Base-by-base conservation (phyloP, 2,888 invertebrate genomes). In the Cynaeus angustus region DNA sequence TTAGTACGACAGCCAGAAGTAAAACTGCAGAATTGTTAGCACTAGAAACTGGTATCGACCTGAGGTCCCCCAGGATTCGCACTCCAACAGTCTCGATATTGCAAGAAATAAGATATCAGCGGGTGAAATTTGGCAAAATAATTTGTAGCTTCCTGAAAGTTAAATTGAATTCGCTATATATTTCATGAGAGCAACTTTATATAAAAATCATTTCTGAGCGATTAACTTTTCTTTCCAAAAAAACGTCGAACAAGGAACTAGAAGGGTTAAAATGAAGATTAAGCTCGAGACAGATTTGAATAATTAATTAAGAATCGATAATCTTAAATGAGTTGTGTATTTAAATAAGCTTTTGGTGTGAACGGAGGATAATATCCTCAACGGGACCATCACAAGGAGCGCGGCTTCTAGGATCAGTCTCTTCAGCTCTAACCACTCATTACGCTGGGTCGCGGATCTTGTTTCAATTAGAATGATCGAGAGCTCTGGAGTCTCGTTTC, bases 21-120 rank as follows among this genome's bases (percentile, higher is more conserved):
- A 85, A 84, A 85, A 84, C 84, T 85, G 84, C 82, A 82, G 85
- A 85, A 85, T 85, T 85, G 84, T 85, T 85, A 84, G 84, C 83
- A 81, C 80, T 80, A 81, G 81, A 81, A 84, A 84, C 83, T 82
- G 83, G 82, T 84, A 85, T 85, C 84, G 84, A 84, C 82, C 83
- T 79, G 75, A 67, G 76, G 74, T 83, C 84, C 83, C 83, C 53
- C 46, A 77, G 83, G 83, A 82, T 80, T 82, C 79, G 80, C 83
- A 83, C 83, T 82, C 83, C 82, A 83, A 82, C 83, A 82, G 83
- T 81, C 82, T 79, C 83, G 83, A 84, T 84, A 83, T 83, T 80
- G 79, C 79, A 75, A 77, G 81, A 82, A 82, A 83, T 83, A 83
- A 82, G 80, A 81, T 80, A 80, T 78, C 75, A 75, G 76, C 74